Percentiles rank a stretch among this genome's conserved stretches.
These are phyloP conservation scores for Halocaridina rubra DNA, from an alignment of 2,888 invertebrate species.

Conservation along the genomic window DNA sequence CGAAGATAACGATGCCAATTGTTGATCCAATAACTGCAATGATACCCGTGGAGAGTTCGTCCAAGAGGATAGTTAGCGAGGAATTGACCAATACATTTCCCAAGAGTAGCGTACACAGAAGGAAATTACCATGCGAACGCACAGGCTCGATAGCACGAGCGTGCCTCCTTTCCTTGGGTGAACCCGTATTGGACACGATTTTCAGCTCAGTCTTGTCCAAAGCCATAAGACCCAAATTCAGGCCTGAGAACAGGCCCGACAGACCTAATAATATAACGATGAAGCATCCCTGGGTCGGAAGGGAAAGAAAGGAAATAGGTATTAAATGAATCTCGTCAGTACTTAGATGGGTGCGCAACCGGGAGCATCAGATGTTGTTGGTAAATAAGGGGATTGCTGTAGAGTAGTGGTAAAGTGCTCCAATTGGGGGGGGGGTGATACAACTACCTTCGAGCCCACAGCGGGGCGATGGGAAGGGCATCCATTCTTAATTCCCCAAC, in stretches of 20 bases:
- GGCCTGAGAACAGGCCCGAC: slow-evolving; percentile 95
- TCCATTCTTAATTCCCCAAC: no score
- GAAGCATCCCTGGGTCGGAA: slow-evolving; percentile 65
- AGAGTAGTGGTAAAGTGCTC: no score
- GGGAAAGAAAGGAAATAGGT: no score
- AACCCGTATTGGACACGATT: slow-evolving; percentile 93
- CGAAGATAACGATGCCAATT: slow-evolving; percentile 92
- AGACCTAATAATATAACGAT: slow-evolving; percentile 78
- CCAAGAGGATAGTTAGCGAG: slow-evolving; percentile 95
- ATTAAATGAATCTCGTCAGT: no score
- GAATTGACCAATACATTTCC: slow-evolving; percentile 96
- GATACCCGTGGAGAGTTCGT: slow-evolving; percentile 91
- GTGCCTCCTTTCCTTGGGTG: slow-evolving; percentile 71
- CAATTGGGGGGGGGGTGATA: no score
- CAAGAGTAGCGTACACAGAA: slow-evolving; percentile 77
- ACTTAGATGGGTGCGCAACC: no score
- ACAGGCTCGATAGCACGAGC: slow-evolving; percentile 84
- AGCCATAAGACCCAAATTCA: slow-evolving; percentile 95
- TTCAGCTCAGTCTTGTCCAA: slow-evolving; percentile 94
- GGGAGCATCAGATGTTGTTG: no score
- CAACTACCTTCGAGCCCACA: no score
- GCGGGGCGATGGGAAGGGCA: no score
- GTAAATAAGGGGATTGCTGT: no score
- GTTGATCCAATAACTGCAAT: slow-evolving; percentile 93
- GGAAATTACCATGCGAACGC: slow-evolving; percentile 85